These are phyloP conservation scores for Brachyopa scutellaris DNA, from an alignment of 2,888 invertebrate species.

Conservation along the genomic window DNA sequence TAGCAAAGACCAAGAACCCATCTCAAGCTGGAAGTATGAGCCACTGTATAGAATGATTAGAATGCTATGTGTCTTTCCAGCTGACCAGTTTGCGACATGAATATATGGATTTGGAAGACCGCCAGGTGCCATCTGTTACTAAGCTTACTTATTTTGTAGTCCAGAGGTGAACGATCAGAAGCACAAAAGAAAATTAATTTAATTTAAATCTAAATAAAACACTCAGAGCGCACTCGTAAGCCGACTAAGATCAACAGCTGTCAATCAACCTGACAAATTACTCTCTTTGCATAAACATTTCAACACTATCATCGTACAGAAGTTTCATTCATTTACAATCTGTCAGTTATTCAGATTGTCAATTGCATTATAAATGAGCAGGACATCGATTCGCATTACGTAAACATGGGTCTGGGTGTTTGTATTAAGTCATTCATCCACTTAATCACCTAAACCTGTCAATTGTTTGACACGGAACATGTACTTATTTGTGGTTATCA, in stretches of 20 bases:
- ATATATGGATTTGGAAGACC: no score
- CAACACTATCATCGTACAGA: constrained; percentile 16
- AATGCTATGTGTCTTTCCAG: no score
- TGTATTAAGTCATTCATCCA: constrained; percentile 26
- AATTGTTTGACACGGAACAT: constrained; percentile 36
- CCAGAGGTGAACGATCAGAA: no score
- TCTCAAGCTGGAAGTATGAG: no score
- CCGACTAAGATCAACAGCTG: constrained; percentile 30
- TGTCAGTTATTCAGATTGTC: constrained; percentile 17
- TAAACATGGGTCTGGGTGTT: neutral
- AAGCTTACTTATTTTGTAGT: no score
- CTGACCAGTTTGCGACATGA: no score
- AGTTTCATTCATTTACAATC: constrained; percentile 39
- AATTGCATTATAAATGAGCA: constrained; percentile 19
- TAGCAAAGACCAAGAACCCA: no score
- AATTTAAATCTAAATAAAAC: no score
- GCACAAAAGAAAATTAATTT: no score
- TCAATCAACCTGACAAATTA: constrained; percentile 61
- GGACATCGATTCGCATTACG: constrained; percentile 4
- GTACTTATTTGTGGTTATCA: constrained; percentile 42
- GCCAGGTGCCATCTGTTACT: no score
- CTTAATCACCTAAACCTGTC: constrained; percentile 45
- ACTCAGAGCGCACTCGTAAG: neutral
- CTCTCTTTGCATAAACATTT: constrained; percentile 53
- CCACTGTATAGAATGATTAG: no score